A percentile compares a stretch with the other conserved stretches of the same genome.
phyloP scores from a whole-genome alignment of 1,140 invertebrate genomes.

The Uloborus diversus region DNA sequence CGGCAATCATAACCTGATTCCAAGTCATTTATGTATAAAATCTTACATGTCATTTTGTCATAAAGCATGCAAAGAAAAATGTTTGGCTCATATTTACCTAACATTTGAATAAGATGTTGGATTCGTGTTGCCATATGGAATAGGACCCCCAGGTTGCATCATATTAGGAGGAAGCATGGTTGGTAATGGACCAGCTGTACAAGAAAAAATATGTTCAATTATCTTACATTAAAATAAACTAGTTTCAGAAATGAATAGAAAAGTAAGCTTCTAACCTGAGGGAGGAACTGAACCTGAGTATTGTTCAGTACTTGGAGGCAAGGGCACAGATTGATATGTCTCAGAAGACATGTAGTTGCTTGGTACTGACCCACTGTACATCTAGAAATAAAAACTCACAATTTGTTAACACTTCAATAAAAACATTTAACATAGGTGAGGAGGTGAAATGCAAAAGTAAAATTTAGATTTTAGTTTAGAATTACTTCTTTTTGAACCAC shows the following conservation, averaged over 20 bases:
- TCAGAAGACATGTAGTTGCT: background rate
- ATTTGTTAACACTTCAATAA: background rate
- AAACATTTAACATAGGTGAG: background rate
- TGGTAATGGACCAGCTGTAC: background rate
- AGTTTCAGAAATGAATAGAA: no score
- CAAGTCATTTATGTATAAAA: no score
- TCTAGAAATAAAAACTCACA: background rate
- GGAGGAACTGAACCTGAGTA: background rate
- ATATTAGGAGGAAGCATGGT: background rate
- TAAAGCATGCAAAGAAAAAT: no score
- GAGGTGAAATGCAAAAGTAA: no score
- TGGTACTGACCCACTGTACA: background rate
- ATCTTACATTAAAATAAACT: no score
- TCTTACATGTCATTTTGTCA: no score
- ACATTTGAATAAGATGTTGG: conserved; percentile 7
- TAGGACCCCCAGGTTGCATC: background rate
- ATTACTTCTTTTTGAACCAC: no score
- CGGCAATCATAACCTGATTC: no score
- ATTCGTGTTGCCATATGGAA: conserved; percentile 8
- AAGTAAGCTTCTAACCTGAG: background rate
- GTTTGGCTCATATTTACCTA: conserved; percentile 4
- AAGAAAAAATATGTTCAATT: background rate
- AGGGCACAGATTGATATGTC: conserved; percentile 2
- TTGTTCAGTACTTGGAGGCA: background rate
- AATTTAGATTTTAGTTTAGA: no score